Evolutionary conservation across 2,113 vertebrate species (phyloP), one percentile per base, ranked within the genome.

Genomic region (Indri indri): DNA sequence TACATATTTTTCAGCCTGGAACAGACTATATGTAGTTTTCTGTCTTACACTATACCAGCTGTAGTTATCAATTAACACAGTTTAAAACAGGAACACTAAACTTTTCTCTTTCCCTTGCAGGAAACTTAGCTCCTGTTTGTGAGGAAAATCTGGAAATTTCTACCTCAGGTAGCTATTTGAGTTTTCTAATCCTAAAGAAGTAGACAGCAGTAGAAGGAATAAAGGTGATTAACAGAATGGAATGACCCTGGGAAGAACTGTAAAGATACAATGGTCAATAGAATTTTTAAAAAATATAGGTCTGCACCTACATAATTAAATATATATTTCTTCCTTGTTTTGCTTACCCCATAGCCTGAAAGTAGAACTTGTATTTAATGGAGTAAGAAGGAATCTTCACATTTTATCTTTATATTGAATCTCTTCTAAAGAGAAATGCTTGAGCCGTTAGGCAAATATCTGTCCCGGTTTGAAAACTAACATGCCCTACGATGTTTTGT

Each of bases 401-500:
- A 76, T 40, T 92, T 77, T 37, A 59, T 95, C 82, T 91, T 86
- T 47, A 45, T 79, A 27, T 40, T 40, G 9, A 91, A 50, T 94
- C 61, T 71, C 71, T 92, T 80, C 82, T 90, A 76, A 88, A n/a
- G 54, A 96, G 61, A 95, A 96, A 97, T 71, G 17, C 17, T 77
- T 89, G 40, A 88, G 23, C 83, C 34, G 4, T 84, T 30, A 52
- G 37, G 27, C 13, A 52, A 89, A 2, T 37, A 7, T 37, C 37
- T 86, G 90, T 84, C 14, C 27, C 61, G 14, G 40, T 74, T 47
- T 86, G 85, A 93, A 77, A 84, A 68, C 47, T 45, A 87, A 20
- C 16, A 3, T 77, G 14, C 45, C 37, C 45, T 30, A 18, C 1
- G 12, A 2, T 54, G 12, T 45, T 34, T 61, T 70, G 80, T 34